Percentiles rank a stretch among this genome's conserved stretches.
These are phyloP conservation scores for Sminthopsis crassicaudata DNA, from an alignment of 2,113 vertebrate species.

Conservation along the genomic window DNA sequence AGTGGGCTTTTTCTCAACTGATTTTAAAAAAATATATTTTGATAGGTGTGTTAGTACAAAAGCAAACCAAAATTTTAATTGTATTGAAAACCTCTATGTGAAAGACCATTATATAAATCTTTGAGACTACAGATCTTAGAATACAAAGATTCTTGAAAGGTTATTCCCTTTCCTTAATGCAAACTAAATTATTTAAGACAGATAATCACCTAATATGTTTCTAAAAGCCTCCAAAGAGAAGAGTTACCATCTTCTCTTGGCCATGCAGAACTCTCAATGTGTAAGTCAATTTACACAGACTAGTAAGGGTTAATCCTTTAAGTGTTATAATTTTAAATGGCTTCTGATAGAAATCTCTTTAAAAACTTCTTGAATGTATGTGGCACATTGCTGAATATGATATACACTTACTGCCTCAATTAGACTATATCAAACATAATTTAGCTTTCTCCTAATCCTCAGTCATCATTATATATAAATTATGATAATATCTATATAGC, in stretches of 20 bases:
- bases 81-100: background rate
- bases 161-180: conserved; percentile 26
- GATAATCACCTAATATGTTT: background rate
- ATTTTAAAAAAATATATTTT: background rate
- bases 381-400: background rate
- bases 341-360: background rate
- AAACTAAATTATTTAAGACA: conserved; percentile 32
- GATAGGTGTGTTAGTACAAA: background rate
- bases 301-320: background rate
- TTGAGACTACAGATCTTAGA: background rate
- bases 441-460: too few relatives aligned
- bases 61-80: conserved; percentile 10
- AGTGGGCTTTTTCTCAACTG: background rate
- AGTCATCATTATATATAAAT: too few relatives aligned
- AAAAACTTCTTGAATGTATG: background rate
- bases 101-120: conserved; percentile 17
- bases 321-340: background rate
- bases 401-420: background rate
- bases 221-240: conserved; percentile 17
- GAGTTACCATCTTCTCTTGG: background rate
- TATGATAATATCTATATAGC: too few relatives aligned
- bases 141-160: too few relatives aligned
- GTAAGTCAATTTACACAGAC: background rate
- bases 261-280: background rate
- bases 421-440: background rate